phyloP scores from a whole-genome alignment of 2,797 vertebrate genomes.

The Alfaro cultratus region DNA sequence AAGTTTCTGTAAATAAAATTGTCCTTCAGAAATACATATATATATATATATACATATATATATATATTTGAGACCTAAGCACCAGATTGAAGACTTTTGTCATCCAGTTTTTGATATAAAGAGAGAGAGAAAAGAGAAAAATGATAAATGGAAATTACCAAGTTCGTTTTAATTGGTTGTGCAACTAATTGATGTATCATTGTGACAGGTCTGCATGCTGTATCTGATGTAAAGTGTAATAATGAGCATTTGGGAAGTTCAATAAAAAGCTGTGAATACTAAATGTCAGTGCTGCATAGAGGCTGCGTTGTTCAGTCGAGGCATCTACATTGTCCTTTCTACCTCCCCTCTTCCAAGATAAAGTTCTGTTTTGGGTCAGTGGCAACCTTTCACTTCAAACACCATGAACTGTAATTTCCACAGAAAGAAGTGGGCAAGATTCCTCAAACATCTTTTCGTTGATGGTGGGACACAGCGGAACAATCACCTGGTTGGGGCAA shows the following conservation, averaged over 20 bases:
- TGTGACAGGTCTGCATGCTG: neutral
- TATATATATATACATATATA: no score
- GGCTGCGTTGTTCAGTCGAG: neutral
- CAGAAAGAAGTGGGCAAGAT: slow-evolving; percentile 51
- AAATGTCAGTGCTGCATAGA: neutral
- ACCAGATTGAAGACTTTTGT: no score
- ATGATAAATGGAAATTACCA: no score
- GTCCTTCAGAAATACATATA: no score
- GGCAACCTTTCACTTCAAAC: slow-evolving; percentile 41
- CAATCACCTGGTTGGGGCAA: slow-evolving; percentile 47
- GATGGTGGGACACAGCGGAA: slow-evolving; percentile 36
- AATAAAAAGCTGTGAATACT: neutral
- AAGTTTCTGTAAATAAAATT: no score
- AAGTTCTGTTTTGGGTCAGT: slow-evolving; percentile 45
- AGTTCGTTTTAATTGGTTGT: no score
- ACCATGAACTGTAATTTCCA: slow-evolving; percentile 50
- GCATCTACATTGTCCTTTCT: neutral
- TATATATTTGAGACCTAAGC: no score
- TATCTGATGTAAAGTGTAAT: neutral
- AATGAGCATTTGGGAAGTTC: neutral
- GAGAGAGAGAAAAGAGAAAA: no score
- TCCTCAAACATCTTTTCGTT: slow-evolving; percentile 63
- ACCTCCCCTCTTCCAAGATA: slow-evolving; percentile 8
- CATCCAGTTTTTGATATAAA: no score
- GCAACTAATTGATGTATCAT: no score